Evolutionary conservation across 2,113 vertebrate species (phyloP), one percentile per base, ranked within the genome.

Genomic region (Cyanoramphus novaezelandiae): DNA sequence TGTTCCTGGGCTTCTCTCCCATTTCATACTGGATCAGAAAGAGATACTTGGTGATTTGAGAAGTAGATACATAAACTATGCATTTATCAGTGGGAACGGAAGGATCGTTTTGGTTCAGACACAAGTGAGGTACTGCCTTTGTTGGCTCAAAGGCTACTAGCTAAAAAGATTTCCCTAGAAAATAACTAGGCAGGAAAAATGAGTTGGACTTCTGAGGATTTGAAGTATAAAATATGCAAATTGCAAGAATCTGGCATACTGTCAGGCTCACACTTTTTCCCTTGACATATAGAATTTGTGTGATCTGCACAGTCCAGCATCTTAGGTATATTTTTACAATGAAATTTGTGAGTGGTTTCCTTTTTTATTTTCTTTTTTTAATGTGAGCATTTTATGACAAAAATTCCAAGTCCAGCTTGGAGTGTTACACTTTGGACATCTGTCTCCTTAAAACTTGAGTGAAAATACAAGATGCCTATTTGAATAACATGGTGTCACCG

Each of bases 391-490:
- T 97, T 95, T 37, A 17, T 68, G 55, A 76, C 65, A 92, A 74
- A 60, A 95, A 87, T 89, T 84, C 14, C 27, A n/a, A 86, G 95
- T 93, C 93, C 91, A 17, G 43, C 86, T 92, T 87, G 59, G 62
- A 76, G 46, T 37, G 7, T 76, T 93, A 50, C 24, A 13, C 67
- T 49, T 89, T 69, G 82, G 86, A 89, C 86, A 87, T 93, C 93
- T 96, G 92, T 59, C 74, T 93, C 49, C 46, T 62, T 85, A 89
- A 91, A 92, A 87, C 62, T 43, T 57, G 64, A 87, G 77, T 80
- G 91, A 86, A 97, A 94, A 94, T 93, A 94, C 90, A 94, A 80
- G 91, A 93, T 89, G 94, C 49, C 41, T 93, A 31, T 96, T 93
- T 91, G 81, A 96, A 39, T 93, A 96, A 53, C 85, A 44, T 2